Evolutionary conservation across 2,888 invertebrate genomes (phyloP), one percentile per base, ranked within the genome.

Genomic region (Athrips mouffetella): DNA sequence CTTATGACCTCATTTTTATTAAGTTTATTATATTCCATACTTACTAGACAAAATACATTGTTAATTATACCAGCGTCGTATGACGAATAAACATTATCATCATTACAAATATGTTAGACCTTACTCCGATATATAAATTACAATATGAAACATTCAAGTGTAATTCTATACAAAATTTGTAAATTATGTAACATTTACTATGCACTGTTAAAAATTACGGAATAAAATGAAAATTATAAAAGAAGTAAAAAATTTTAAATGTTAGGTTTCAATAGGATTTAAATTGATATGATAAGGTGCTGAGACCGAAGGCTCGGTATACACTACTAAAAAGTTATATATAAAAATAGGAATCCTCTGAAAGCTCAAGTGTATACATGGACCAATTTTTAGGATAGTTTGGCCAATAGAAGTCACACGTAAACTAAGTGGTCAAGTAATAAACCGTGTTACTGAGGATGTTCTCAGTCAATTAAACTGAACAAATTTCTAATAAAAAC

Each of bases 311-410:
- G 64, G 62, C 59, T 71, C 63, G 65, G 67, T 66, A 60, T 53
- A 68, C 57, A 73, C 69, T 84, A 82, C 77, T n/a, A 80, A 75
- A 84, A 82, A 79, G 73, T 79, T 78, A 72, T 66, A 67, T 85
- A 87, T 72, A 84, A 85, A 87, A 87, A 87, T 85, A 87, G 79
- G 78, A 83, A 73, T 77, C 75, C 73, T 77, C 70, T 72, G 73
- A 80, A 87, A 87, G 85, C 82, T 87, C 85, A 81, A 84, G 79
- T 80, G 78, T 70, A 79, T 21, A 40, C 62, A 71, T 85, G 84
- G 86, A 86, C 85, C 84, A 73, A 81, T 72, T 52, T 48, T 65
- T 58, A 59, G 57, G 58, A 58, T 57, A 57, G 51, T 60, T 66
- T 58, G 52, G 52, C 54, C 54, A 40, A 48, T 53, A 54, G 45